phyloP scores from a whole-genome alignment of 2,797 vertebrate genomes.

The Labeo calbasu region DNA sequence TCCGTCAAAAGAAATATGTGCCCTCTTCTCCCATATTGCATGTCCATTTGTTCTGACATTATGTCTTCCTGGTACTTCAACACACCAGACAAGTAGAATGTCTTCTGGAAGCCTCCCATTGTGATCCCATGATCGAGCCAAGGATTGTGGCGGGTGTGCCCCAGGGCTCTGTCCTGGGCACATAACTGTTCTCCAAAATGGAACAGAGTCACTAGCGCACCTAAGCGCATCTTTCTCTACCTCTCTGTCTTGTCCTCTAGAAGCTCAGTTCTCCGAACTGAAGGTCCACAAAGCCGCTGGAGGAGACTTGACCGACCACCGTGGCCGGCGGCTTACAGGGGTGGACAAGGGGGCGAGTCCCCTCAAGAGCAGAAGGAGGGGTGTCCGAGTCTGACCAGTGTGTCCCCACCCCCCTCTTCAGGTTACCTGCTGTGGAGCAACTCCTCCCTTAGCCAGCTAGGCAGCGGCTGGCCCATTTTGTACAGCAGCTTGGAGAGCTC shows the following conservation, averaged over 20 bases:
- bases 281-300: constrained; percentile 26
- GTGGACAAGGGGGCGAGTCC: constrained; percentile 50
- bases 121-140: not conserved
- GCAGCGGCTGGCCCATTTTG: constrained; percentile 94
- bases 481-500: constrained; percentile 98
- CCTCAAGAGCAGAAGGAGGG: constrained; percentile 37
- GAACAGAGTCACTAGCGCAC: constrained; percentile 29
- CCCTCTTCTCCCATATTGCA: constrained; percentile 23
- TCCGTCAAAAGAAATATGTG: constrained; percentile 19
- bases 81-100: not conserved
- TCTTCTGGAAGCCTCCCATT: constrained; percentile 22
- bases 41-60: constrained; percentile 21
- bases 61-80: constrained; percentile 23
- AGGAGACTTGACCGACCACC: not conserved
- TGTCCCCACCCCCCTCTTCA: constrained; percentile 51
- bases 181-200: constrained; percentile 36
- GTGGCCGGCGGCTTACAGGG: constrained; percentile 10
- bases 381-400: constrained; percentile 42
- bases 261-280: constrained; percentile 15
- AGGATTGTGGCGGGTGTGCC: constrained; percentile 15
- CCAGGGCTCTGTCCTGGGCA: constrained; percentile 32
- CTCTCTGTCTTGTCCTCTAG: constrained; percentile 29
- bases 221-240: constrained; percentile 9
- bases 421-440: constrained; percentile 97
- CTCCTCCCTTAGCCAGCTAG: constrained; percentile 96